phyloP scores from a whole-genome alignment of 2,888 invertebrate species.

The Therioaphis trifolii region DNA sequence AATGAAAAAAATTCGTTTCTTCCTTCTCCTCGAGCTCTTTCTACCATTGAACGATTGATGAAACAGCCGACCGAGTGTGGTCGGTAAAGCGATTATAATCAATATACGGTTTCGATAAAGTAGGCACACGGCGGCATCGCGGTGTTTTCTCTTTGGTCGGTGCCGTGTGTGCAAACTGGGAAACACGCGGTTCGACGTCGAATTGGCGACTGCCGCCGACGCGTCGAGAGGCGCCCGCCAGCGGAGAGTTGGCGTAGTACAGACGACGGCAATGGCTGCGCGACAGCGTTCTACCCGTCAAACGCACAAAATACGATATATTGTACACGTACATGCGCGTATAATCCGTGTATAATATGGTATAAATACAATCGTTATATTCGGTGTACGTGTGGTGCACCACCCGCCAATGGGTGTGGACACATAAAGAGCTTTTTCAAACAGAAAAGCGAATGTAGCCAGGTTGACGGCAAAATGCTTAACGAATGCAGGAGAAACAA shows the following conservation, averaged over 20 bases:
- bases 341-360: too few relatives aligned
- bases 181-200: constrained; percentile 36
- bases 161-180: not conserved
- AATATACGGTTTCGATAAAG: not conserved
- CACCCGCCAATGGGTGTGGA: too few relatives aligned
- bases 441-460: too few relatives aligned
- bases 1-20: too few relatives aligned
- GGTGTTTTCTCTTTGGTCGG: not conserved
- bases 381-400: too few relatives aligned
- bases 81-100: not conserved
- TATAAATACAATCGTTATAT: too few relatives aligned
- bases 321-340: too few relatives aligned
- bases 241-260: constrained; percentile 27
- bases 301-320: not conserved
- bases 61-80: not conserved
- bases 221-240: constrained; percentile 8
- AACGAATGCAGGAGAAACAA: too few relatives aligned
- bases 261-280: not conserved
- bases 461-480: too few relatives aligned
- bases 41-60: not conserved
- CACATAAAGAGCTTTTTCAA: too few relatives aligned
- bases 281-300: not conserved
- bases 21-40: too few relatives aligned
- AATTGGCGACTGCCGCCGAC: constrained; percentile 35
- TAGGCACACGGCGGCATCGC: not conserved